phyloP scores from a whole-genome alignment of 1,140 invertebrate genomes.

The Neodiprion pinetum region DNA sequence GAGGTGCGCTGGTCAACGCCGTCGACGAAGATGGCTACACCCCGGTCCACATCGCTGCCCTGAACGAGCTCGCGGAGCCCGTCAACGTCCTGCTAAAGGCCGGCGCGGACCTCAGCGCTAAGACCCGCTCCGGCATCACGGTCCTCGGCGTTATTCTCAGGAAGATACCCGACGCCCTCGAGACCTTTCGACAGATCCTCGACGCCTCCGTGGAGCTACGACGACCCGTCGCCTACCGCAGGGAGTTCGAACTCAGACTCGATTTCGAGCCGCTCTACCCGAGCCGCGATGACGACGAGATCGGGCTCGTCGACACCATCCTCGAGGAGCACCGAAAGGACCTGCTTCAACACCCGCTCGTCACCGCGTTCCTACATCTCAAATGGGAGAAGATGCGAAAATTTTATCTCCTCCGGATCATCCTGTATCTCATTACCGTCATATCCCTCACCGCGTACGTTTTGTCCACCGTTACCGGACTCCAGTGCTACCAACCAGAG shows the following conservation, averaged over 20 bases:
- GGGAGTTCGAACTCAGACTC: constrained; percentile 68
- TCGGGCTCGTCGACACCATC: constrained; percentile 68
- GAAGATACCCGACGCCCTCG: constrained; percentile 67
- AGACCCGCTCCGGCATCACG: constrained; percentile 66
- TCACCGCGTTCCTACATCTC: constrained; percentile 68
- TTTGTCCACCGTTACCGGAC: constrained; percentile 60
- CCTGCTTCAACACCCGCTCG: constrained; percentile 68
- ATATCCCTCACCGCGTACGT: constrained; percentile 67
- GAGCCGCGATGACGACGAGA: constrained; percentile 66
- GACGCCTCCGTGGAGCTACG: constrained; percentile 66
- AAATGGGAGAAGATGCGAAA: constrained; percentile 73
- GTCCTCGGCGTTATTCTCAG: constrained; percentile 68
- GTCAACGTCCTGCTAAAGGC: constrained; percentile 70
- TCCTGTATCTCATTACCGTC: constrained; percentile 69
- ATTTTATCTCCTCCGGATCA: constrained; percentile 68
- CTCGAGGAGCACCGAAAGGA: constrained; percentile 68
- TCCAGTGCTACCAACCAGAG: constrained; percentile 54
- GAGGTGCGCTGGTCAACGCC: constrained; percentile 63
- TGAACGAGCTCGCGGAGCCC: constrained; percentile 68
- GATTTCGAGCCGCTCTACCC: constrained; percentile 67
- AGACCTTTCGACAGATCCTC: constrained; percentile 64
- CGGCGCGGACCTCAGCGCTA: constrained; percentile 71
- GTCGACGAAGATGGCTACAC: constrained; percentile 74
- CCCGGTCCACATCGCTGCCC: constrained; percentile 72
- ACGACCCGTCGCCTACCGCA: constrained; percentile 62